Percentiles rank a stretch among this genome's conserved stretches.
phyloP scores from a whole-genome alignment of 2,797 vertebrate genomes.

The Buceros bicornis region DNA sequence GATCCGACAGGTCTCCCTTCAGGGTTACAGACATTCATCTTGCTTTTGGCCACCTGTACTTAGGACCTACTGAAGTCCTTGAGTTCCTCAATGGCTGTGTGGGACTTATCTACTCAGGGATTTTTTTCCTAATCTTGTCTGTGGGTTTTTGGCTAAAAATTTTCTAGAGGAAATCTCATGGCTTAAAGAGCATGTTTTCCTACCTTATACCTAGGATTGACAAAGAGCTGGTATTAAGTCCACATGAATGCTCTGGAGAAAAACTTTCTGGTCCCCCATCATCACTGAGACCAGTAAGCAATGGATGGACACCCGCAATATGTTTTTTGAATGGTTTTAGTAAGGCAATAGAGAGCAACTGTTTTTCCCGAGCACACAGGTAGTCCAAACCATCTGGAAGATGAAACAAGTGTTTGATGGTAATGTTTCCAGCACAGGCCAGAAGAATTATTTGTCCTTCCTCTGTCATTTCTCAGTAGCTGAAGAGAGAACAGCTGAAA shows the following conservation, averaged over 20 bases:
- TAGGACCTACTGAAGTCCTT: background rate
- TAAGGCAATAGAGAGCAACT: background rate
- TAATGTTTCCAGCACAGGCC: background rate
- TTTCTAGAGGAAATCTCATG: background rate
- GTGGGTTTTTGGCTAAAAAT: background rate
- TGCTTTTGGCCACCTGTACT: background rate
- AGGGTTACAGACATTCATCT: background rate
- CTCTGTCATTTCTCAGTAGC: background rate
- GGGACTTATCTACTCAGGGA: background rate
- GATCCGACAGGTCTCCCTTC: background rate
- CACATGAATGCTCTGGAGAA: background rate
- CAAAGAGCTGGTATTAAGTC: background rate
- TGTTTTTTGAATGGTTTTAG: background rate
- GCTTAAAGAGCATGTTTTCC: fast-evolving
- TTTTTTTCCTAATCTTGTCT: background rate
- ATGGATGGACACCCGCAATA: background rate
- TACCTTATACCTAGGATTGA: background rate
- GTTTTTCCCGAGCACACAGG: background rate
- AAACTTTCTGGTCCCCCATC: background rate
- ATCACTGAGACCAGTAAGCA: background rate
- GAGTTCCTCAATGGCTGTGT: background rate
- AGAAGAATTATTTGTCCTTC: background rate
- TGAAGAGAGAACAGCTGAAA: background rate
- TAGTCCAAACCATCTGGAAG: background rate
- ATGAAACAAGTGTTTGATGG: background rate